Percentiles rank a stretch among this genome's conserved stretches.
These are phyloP conservation scores for Lepidurus apus DNA, from an alignment of 1,140 invertebrate species.

Conservation along the genomic window DNA sequence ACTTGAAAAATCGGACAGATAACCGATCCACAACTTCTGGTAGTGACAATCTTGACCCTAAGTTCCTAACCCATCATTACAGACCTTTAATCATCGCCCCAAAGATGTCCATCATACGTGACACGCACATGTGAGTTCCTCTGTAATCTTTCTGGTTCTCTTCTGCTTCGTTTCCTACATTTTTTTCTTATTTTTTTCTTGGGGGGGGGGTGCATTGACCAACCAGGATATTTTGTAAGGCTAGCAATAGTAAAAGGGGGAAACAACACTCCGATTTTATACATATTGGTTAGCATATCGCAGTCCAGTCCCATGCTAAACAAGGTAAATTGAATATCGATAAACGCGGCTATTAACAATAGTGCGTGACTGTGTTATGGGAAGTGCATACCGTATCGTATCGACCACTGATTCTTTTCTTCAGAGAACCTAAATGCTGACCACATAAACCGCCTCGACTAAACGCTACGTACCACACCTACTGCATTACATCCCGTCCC, in stretches of 20 bases:
- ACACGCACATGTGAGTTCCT: too few species aligned
- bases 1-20: not conserved
- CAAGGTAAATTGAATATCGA: slow-evolving; percentile 10
- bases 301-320: not conserved
- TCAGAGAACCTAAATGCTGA: not conserved
- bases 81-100: not conserved
- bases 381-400: not conserved
- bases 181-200: too few species aligned
- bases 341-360: not conserved
- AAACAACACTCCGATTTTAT: not conserved
- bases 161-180: too few species aligned
- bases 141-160: too few species aligned
- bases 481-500: too few species aligned
- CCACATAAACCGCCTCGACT: not conserved
- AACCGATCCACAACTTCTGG: not conserved
- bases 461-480: too few species aligned
- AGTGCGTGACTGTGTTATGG: slow-evolving; percentile 9
- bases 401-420: not conserved
- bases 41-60: slow-evolving; percentile 6
- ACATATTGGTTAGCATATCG: not conserved
- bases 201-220: too few species aligned
- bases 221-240: too few species aligned
- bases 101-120: not conserved
- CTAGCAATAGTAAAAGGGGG: too few species aligned
- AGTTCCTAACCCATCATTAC: not conserved